Evolutionary conservation across 2,888 invertebrate species (phyloP), one percentile per base, ranked within the genome.

Genomic region (Amblyteles armatorius): DNA sequence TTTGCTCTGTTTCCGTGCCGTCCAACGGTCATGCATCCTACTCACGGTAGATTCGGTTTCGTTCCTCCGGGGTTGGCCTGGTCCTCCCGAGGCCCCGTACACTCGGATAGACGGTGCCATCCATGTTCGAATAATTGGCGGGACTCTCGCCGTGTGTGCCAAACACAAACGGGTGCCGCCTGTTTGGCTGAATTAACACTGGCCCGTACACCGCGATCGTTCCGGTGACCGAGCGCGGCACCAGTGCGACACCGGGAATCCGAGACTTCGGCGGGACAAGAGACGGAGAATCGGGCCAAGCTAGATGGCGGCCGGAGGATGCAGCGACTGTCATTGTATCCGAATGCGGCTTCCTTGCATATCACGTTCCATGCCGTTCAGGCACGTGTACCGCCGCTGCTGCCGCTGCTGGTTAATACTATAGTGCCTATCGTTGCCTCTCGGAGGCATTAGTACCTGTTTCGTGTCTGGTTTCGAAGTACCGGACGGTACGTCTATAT

Each of bases 111-210:
- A 26, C 29, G 67, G 22, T 65, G 71, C 84, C 78, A 79, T 86
- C 88, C 79, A 69, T 86, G 87, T 88, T 73, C 87, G 86, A 89
- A 89, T 89, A 89, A 89, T 89, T 89, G 87, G 85, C 86, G 82
- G 79, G 65, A 48, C 81, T 63, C 65, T 60, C 72, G 78, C 72
- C 81, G 79, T 88, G 87, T 88, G 87, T 88, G 86, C 85, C 88
- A 85, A 88, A 88, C 87, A 87, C 90, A 89, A 91, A 91, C 89
- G 87, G 65, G 84, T 81, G 82, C 65, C 69, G 80, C 76, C 82
- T 90, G 89, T 91, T 90, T 88, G 89, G 87, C 88, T 87, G 89
- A 91, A 91, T 91, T 91, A 91, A 89, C 89, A 88, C 87, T 80
- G 87, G 86, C 86, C 89, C 87, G 87, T 88, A 84, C 86, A 80